These are phyloP conservation scores for Lasioglossum zephyrum DNA, from an alignment of 2,888 invertebrate genomes.

Conservation along the genomic window DNA sequence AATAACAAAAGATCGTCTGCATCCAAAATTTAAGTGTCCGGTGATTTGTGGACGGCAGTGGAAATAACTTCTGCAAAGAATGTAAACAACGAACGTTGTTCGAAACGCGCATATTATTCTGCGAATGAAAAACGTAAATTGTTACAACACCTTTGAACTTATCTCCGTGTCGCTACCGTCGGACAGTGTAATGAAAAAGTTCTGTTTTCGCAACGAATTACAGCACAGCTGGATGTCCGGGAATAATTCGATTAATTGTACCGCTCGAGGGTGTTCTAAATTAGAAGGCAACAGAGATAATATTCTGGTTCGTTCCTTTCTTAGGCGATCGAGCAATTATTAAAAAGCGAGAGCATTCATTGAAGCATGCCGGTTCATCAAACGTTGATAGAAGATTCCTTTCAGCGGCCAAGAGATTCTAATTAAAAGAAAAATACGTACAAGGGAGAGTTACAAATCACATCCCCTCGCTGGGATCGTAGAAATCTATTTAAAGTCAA, in stretches of 20 bases:
- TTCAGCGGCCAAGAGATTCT: conserved; percentile 21
- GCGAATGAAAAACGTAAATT: neutral
- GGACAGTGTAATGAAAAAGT: conserved; percentile 8
- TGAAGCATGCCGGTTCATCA: conserved; percentile 32
- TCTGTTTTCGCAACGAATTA: conserved; percentile 8
- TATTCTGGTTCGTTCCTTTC: conserved; percentile 17
- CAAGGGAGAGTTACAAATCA: conserved; percentile 26
- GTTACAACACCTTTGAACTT: conserved; percentile 8
- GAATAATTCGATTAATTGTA: conserved; percentile 46
- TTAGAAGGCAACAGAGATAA: conserved; percentile 46
- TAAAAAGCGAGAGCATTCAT: conserved; percentile 46
- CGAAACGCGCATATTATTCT: neutral
- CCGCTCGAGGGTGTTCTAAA: conserved; percentile 38
- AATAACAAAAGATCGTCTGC: too few relatives aligned
- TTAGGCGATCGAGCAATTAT: conserved; percentile 43
- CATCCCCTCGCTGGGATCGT: neutral
- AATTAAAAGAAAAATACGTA: conserved; percentile 47
- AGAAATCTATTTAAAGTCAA: conserved; percentile 11
- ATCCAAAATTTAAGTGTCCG: too few relatives aligned
- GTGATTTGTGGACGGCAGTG: too few relatives aligned
- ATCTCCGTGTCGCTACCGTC: neutral
- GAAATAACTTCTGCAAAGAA: neutral
- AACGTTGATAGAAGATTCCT: conserved; percentile 28
- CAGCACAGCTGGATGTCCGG: neutral
- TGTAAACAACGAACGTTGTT: neutral